Evolutionary conservation across 2,113 vertebrate species (phyloP).

Genomic region (Tonatia bakeri): DNA sequence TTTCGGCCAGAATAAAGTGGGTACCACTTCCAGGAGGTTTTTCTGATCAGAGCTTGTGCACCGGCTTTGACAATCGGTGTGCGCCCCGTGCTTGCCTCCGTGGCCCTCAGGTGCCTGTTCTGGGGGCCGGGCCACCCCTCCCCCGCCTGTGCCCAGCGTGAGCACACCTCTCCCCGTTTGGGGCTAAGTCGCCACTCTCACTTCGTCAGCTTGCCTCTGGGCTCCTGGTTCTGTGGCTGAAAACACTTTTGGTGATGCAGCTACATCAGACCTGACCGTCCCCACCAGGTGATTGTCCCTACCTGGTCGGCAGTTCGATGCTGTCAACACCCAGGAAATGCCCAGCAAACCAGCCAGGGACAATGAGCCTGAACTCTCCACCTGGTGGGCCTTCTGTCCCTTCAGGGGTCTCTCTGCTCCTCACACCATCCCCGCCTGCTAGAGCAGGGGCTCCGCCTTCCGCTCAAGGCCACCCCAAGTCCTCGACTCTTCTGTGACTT

Average conservation of each 20-base stretch:
- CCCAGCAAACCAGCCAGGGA: background rate
- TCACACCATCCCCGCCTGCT: no score
- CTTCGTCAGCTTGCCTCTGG: accelerated
- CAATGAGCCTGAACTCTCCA: background rate
- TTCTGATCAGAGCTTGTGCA: background rate
- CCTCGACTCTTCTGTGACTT: background rate
- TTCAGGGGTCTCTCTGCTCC: background rate
- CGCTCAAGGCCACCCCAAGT: accelerated
- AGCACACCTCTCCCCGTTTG: background rate
- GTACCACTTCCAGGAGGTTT: background rate
- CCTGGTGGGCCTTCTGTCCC: background rate
- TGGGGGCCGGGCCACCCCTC: background rate
- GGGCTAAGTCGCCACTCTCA: background rate
- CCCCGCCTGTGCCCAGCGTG: accelerated
- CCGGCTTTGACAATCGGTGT: background rate
- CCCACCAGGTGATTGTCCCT: background rate
- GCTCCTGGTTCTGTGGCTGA: no score
- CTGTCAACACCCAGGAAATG: background rate
- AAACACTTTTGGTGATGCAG: accelerated
- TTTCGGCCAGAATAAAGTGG: background rate
- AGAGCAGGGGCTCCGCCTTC: background rate
- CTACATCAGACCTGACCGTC: accelerated
- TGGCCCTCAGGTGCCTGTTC: background rate
- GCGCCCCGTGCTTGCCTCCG: background rate
- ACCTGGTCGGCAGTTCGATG: no score